Percentiles rank a stretch among this genome's conserved stretches.
Conservation (phyloP, 1,140 invertebrate species). For the Neodiprion fabricii region DNA sequence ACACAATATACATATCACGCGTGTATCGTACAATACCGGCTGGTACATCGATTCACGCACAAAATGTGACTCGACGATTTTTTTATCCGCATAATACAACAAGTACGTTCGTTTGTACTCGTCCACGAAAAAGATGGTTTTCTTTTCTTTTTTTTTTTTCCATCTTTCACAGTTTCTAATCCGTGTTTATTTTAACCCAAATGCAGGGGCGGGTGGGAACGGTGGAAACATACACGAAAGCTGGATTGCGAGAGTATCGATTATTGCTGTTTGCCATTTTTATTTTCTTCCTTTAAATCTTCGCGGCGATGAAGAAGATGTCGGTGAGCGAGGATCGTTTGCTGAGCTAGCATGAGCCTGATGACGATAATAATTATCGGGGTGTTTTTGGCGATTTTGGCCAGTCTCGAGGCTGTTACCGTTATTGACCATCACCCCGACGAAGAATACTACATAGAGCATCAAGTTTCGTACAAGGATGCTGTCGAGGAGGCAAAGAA, state of each 20-base stretch:
- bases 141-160: neutral
- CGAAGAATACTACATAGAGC: conserved; percentile 51
- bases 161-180: neutral
- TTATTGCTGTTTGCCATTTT: too few relatives aligned
- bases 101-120: too few relatives aligned
- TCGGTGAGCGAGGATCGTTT: conserved; percentile 19
- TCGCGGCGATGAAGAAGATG: conserved; percentile 43
- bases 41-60: too few relatives aligned
- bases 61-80: too few relatives aligned
- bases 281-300: neutral
- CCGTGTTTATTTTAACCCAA: neutral
- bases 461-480: conserved; percentile 46
- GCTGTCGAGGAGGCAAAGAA: conserved; percentile 49
- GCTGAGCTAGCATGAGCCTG: conserved; percentile 46
- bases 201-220: neutral
- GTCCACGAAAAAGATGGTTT: too few relatives aligned
- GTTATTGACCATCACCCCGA: conserved; percentile 49
- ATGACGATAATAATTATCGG: conserved; percentile 32
- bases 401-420: conserved; percentile 40
- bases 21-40: too few relatives aligned
- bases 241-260: neutral
- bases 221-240: conserved; percentile 13
- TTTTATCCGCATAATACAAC: too few relatives aligned
- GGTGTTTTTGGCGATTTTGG: conserved; percentile 39
- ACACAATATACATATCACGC: too few relatives aligned